Evolutionary conservation across 2,797 vertebrate genomes (phyloP).

Genomic region (Miichthys miiuy): DNA sequence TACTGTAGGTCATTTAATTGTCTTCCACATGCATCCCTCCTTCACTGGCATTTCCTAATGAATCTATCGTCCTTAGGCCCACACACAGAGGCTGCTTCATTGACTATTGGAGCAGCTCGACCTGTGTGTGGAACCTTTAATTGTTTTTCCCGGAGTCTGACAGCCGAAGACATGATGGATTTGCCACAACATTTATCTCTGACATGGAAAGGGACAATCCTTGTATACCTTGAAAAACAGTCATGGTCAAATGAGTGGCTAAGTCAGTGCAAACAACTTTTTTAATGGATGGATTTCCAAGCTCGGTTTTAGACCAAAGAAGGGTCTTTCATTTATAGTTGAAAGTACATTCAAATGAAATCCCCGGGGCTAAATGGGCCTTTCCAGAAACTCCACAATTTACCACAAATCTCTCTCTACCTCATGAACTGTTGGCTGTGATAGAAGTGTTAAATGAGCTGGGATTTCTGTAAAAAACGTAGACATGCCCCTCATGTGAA

Average conservation of each 20-base stretch:
- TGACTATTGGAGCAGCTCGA: conserved; percentile 75
- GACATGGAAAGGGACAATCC: conserved; percentile 66
- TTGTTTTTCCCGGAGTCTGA: conserved; percentile 80
- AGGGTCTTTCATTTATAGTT: conserved; percentile 54
- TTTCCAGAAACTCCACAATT: conserved; percentile 60
- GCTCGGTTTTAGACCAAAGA: conserved; percentile 38
- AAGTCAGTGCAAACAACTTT: conserved; percentile 6
- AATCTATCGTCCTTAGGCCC: conserved; percentile 63
- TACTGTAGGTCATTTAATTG: conserved; percentile 73
- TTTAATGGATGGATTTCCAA: conserved; percentile 38
- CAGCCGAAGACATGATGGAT: conserved; percentile 81
- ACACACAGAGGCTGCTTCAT: conserved; percentile 65
- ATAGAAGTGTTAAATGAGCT: conserved; percentile 75
- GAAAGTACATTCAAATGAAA: conserved; percentile 56
- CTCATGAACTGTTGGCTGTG: conserved; percentile 55
- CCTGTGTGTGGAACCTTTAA: conserved; percentile 75
- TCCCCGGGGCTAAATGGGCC: conserved; percentile 45
- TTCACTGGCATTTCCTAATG: conserved; percentile 76
- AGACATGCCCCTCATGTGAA: conserved; percentile 65
- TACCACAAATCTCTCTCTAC: conserved; percentile 59
- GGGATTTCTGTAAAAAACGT: conserved; percentile 46
- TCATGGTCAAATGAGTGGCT: conserved; percentile 47
- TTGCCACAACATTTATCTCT: conserved; percentile 64
- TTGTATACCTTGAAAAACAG: conserved; percentile 58
- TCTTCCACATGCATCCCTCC: conserved; percentile 55